Evolutionary conservation across 2,888 invertebrate genomes (phyloP).

Genomic region (Agrilus mali): DNA sequence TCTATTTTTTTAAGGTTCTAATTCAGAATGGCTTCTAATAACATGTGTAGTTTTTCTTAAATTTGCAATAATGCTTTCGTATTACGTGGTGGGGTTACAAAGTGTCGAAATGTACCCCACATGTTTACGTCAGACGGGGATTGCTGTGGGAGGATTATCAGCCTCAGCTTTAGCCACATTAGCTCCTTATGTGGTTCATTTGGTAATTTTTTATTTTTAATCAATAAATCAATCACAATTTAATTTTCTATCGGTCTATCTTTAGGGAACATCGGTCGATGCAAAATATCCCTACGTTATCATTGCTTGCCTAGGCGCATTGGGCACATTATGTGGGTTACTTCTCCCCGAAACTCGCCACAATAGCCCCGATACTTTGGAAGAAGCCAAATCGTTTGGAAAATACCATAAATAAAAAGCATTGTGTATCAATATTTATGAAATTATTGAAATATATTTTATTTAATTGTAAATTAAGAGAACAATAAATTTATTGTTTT

Average conservation of each 20-base stretch:
- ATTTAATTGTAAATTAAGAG: no score
- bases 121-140: conserved; percentile 50
- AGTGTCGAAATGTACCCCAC: conserved; percentile 57
- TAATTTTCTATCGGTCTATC: conserved; percentile 7
- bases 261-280: conserved; percentile 34
- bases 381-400: conserved; percentile 47
- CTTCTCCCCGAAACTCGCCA: conserved; percentile 52
- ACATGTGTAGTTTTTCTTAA: conserved; percentile 36
- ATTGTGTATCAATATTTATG: no score
- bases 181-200: conserved; percentile 47
- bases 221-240: background rate
- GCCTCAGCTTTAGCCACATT: conserved; percentile 42
- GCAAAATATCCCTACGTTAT: conserved; percentile 33
- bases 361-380: conserved; percentile 48
- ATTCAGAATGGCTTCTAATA: conserved; percentile 1
- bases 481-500: no score
- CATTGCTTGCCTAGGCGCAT: conserved; percentile 30
- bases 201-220: conserved; percentile 28
- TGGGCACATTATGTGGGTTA: conserved; percentile 36
- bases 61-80: conserved; percentile 41
- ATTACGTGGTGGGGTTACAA: conserved; percentile 46
- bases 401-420: conserved; percentile 7
- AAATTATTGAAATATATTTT: no score
- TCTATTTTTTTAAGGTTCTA: conserved; percentile 6
- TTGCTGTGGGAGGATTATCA: conserved; percentile 44